Percentiles rank a stretch among this genome's conserved stretches.
phyloP scores from a whole-genome alignment of 2,797 vertebrate species.

The Protonibea diacanthus region DNA sequence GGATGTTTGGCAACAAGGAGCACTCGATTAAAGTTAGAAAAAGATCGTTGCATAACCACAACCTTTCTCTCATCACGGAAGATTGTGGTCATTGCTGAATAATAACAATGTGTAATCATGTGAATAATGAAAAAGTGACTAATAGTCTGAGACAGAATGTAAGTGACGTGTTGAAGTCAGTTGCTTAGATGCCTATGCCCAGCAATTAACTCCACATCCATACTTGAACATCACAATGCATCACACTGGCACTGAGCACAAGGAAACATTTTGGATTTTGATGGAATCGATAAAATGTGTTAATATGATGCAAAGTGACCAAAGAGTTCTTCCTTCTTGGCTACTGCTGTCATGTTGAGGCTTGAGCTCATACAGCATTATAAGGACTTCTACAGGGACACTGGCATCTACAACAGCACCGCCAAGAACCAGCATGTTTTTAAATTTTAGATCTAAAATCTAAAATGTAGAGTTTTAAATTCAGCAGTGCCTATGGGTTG shows the following conservation, averaged over 20 bases:
- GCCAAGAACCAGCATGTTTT: too few species aligned
- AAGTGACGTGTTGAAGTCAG: not conserved
- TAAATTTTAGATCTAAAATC: too few species aligned
- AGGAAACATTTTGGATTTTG: not conserved
- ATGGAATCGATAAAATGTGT: not conserved
- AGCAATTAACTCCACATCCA: not conserved
- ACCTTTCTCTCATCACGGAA: not conserved
- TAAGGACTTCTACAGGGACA: too few species aligned
- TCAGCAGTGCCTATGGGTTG: not conserved
- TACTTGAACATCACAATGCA: not conserved
- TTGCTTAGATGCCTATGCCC: not conserved
- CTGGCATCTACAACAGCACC: too few species aligned
- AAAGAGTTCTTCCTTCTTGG: conserved; percentile 2
- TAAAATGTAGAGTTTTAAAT: too few species aligned
- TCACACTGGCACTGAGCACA: not conserved
- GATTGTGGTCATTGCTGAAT: not conserved
- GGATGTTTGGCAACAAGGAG: not conserved
- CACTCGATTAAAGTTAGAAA: not conserved
- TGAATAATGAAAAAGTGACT: not conserved
- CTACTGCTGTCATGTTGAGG: not conserved
- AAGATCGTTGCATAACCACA: not conserved
- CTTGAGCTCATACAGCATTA: not conserved
- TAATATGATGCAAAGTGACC: not conserved
- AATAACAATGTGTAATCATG: not conserved
- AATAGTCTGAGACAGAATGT: not conserved